Conservation (phyloP, 2,888 invertebrate species). For the Caenorhabditis afra region DNA sequence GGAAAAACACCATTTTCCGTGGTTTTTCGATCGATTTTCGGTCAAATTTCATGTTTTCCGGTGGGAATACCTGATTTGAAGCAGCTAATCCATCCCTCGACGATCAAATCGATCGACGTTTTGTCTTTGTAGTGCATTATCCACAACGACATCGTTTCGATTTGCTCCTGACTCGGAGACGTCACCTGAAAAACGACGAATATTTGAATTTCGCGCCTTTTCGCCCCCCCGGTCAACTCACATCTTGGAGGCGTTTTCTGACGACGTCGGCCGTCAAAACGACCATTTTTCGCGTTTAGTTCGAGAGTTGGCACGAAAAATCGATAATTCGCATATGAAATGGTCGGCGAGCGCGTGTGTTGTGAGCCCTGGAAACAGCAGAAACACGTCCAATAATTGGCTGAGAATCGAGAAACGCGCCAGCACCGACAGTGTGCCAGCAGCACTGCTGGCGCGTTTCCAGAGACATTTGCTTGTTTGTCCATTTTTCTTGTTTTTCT, state of each 20-base stretch:
- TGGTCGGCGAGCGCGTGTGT: too few relatives aligned
- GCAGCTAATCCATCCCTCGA: constrained; percentile 74
- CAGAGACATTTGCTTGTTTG: background rate
- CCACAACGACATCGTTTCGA: constrained; percentile 76
- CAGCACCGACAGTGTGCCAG: constrained; percentile 31
- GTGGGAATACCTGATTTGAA: constrained; percentile 68
- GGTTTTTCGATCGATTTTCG: background rate
- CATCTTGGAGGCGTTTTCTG: constrained; percentile 58
- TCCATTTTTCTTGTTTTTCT: background rate
- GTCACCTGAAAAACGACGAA: constrained; percentile 48
- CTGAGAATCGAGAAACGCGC: constrained; percentile 9
- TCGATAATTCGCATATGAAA: constrained; percentile 31
- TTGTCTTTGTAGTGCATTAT: constrained; percentile 76
- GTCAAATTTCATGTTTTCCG: background rate
- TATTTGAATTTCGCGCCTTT: background rate
- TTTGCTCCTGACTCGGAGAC: constrained; percentile 63
- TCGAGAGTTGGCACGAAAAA: background rate
- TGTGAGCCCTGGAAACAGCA: background rate
- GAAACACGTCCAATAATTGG: constrained; percentile 3
- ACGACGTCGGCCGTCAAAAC: constrained; percentile 63
- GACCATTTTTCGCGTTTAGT: constrained; percentile 40
- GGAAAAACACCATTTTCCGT: too few relatives aligned
- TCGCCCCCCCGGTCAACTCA: constrained; percentile 26
- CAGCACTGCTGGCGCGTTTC: background rate
- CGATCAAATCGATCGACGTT: constrained; percentile 71